phyloP scores from a whole-genome alignment of 2,797 vertebrate species.

The Epinephelus awoara region DNA sequence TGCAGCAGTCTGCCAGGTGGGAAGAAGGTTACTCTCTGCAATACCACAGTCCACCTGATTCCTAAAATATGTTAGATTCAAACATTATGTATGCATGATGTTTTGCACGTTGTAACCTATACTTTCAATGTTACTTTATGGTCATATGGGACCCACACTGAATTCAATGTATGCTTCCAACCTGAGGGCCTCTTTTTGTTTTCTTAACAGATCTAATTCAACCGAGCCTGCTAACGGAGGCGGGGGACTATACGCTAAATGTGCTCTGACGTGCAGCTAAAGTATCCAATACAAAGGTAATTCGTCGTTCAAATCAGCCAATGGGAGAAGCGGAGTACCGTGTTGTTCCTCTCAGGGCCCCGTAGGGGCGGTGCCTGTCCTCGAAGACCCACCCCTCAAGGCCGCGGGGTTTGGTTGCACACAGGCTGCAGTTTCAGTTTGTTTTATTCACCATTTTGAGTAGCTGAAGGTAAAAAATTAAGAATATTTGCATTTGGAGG shows the following conservation, averaged over 20 bases:
- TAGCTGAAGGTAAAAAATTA: constrained; percentile 84
- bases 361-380: constrained; percentile 64
- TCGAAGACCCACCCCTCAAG: constrained; percentile 70
- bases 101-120: constrained; percentile 16
- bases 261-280: constrained; percentile 53
- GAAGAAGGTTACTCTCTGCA: constrained; percentile 33
- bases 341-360: constrained; percentile 57
- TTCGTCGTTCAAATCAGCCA: constrained; percentile 82
- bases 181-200: constrained; percentile 88
- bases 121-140: constrained; percentile 49
- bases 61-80: background rate
- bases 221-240: constrained; percentile 80
- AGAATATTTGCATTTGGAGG: constrained; percentile 76
- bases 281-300: constrained; percentile 40
- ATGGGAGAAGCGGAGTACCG: constrained; percentile 29
- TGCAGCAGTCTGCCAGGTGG: constrained; percentile 67
- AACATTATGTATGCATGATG: constrained; percentile 8
- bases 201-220: constrained; percentile 83
- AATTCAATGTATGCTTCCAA: constrained; percentile 77
- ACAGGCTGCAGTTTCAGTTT: constrained; percentile 91
- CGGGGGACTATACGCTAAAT: constrained; percentile 62
- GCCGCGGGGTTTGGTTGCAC: constrained; percentile 86
- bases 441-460: constrained; percentile 93
- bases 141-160: constrained; percentile 65
- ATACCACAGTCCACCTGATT: background rate